Base-by-base conservation (phyloP, 2,113 vertebrate species). In the Tinamus guttatus region DNA sequence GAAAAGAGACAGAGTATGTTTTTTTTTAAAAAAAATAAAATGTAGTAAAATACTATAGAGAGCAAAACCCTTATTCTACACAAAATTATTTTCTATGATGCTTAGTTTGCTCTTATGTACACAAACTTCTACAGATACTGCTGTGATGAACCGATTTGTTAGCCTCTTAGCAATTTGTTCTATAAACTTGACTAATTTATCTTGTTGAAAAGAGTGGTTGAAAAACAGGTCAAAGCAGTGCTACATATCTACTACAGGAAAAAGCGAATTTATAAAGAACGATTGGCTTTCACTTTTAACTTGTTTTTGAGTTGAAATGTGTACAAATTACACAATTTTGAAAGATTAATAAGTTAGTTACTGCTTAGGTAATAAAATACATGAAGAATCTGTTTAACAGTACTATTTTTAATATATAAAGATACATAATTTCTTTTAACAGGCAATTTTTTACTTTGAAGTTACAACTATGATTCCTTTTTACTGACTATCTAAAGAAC, bases 1-100 rank as follows among this genome's bases (percentile, higher is more conserved):
- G 97, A 98, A 98, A 95, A 85, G 36, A 94, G 56, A 95, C 58
- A 77, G 63, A 69, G 47, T 5, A 70, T 8, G 43, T 90, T 69
- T 70, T 94, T 34, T 43, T 43, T 16, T 16, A 43, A 43, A 93
- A 81, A 43, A 54, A 28, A 27, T 14, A 54, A 27, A 16, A 9
- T 25, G 30, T 24, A 7, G 58, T 40, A 77, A 80, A 90, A 70
- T 24, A 73, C n/a, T 20, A 16, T 21, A 69, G 88, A 65, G 3
- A 51, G 58, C 49, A 79, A 77, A 58, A 13, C 7, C 6, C 11
- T 84, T 47, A 70, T 45, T 14, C 6, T 90, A 62, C 4, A 11
- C 34, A 47, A 62, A 87, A 87, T 30, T 12, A 45, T 4, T 70
- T 87, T 59, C 19, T 36, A 63, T 54, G 62, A 9, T 47, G 17